Evolutionary conservation across 2,113 vertebrate species (phyloP).

Genomic region (western clawed frog (Xenopus tropicalis)): DNA sequence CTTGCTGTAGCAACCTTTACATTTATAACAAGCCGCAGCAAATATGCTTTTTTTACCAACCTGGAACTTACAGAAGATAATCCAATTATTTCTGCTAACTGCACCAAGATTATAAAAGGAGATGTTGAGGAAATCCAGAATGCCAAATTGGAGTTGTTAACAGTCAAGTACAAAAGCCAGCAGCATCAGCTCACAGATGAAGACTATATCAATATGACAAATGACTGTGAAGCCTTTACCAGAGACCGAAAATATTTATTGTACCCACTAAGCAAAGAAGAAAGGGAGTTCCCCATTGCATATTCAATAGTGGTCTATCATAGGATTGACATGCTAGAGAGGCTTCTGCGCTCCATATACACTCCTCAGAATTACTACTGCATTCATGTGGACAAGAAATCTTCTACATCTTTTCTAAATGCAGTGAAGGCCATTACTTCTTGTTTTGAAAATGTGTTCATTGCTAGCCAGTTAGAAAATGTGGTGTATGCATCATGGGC

Average conservation of each 20-base stretch:
- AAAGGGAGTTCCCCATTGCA: constrained; percentile 80
- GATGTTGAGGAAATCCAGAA: constrained; percentile 68
- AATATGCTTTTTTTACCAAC: constrained; percentile 54
- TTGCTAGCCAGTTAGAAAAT: constrained; percentile 69
- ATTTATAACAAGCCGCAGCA: constrained; percentile 63
- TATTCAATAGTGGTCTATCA: constrained; percentile 88
- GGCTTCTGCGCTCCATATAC: constrained; percentile 76
- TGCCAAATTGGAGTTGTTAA: constrained; percentile 67
- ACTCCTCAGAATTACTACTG: constrained; percentile 77
- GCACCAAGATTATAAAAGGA: constrained; percentile 72
- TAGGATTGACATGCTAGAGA: constrained; percentile 85
- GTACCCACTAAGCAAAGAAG: constrained; percentile 76
- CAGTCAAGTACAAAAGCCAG: constrained; percentile 60
- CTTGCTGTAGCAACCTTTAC: constrained; percentile 55
- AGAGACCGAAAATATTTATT: constrained; percentile 73
- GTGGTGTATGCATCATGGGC: constrained; percentile 84
- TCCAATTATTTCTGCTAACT: constrained; percentile 64
- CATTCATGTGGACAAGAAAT: constrained; percentile 76
- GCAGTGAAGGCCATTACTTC: constrained; percentile 71
- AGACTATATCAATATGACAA: constrained; percentile 74
- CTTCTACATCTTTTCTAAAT: constrained; percentile 58
- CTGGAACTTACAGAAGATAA: constrained; percentile 64
- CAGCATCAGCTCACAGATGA: constrained; percentile 56
- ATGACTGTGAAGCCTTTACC: constrained; percentile 70
- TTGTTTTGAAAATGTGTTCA: constrained; percentile 83